Evolutionary conservation across 2,888 invertebrate species (phyloP), one percentile per base, ranked within the genome.

Genomic region (Microdon myrmicae): DNA sequence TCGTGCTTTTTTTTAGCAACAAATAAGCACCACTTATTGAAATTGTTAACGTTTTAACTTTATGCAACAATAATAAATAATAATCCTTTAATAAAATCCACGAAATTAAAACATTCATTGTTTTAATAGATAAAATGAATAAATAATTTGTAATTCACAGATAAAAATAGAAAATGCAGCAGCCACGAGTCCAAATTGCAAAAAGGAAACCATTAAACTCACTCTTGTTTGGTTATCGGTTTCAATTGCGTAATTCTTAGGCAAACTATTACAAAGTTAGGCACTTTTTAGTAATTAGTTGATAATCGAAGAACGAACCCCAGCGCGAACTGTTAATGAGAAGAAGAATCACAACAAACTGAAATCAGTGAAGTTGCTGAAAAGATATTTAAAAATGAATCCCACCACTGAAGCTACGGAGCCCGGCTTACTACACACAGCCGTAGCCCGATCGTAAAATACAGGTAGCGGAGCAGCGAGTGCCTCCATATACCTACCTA

Each of bases 311-410:
- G 39, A 6, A 6, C 32, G 26, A 35, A 13, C 38, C 31, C 10
- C 34, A 12, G 37, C 54, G 17, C 41, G 41, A 20, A 68, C 59
- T 78, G 76, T 76, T 72, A 73, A 73, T 75, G 73, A 73, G 70
- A 68, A 71, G 73, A 73, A 74, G 78, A 73, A 74, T 74, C 71
- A 71, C 74, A 72, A 73, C 74, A 72, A 77, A 79, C 79, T 79
- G 74, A 71, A 72, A 66, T 69, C 71, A 72, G 74, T 75, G 67
- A 69, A 71, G 53, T 67, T 71, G 71, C 73, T 74, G 72, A 76
- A 78, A 75, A 74, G 73, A 72, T 78, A 78, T 79, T 79, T 78
- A 77, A 78, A 71, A 73, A 71, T 71, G 67, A 25, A 49, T 66
- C 66, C 67, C 61, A 67, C 67, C 56, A 54, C 45, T 29, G 38